These are phyloP conservation scores for Spongilla lacustris DNA, from an alignment of 37 sponge, comb jelly and placozoan species.

Conservation along the genomic window DNA sequence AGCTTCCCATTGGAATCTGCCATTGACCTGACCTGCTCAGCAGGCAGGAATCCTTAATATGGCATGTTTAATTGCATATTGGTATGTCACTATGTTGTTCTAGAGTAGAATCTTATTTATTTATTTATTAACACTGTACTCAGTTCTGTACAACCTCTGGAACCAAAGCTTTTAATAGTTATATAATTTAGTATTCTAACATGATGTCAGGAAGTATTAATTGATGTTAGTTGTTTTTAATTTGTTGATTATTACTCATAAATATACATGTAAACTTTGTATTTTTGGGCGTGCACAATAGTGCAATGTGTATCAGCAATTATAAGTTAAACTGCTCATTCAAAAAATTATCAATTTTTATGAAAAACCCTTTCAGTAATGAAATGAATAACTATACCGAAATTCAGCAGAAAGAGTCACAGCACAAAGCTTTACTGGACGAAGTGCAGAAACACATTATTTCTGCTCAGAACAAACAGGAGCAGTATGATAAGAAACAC, in stretches of 20 bases:
- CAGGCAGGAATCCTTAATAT: too few relatives aligned
- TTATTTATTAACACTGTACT: too few relatives aligned
- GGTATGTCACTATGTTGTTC: too few relatives aligned
- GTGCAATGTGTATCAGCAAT: background rate
- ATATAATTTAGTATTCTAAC: background rate
- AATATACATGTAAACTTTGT: background rate
- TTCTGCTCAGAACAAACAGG: conserved; percentile 63
- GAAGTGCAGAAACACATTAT: conserved; percentile 62
- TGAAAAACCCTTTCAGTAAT: background rate
- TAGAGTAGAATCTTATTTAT: too few relatives aligned
- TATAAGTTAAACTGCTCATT: background rate
- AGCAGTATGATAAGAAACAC: conserved; percentile 55
- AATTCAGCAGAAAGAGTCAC: background rate
- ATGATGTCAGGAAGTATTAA: background rate
- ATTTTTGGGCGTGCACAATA: background rate
- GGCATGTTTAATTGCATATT: too few relatives aligned
- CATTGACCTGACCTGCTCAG: too few relatives aligned
- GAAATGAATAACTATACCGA: conserved; percentile 44
- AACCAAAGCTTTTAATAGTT: background rate
- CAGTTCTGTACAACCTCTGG: too few relatives aligned
- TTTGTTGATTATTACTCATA: background rate
- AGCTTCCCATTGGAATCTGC: too few relatives aligned
- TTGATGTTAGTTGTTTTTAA: background rate
- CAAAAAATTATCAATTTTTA: background rate
- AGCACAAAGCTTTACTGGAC: conserved; percentile 12